Evolutionary conservation across 64 coral and sea anemone species (phyloP), one percentile per base, ranked within the genome.

Genomic region (Astreopora myriophthalma): DNA sequence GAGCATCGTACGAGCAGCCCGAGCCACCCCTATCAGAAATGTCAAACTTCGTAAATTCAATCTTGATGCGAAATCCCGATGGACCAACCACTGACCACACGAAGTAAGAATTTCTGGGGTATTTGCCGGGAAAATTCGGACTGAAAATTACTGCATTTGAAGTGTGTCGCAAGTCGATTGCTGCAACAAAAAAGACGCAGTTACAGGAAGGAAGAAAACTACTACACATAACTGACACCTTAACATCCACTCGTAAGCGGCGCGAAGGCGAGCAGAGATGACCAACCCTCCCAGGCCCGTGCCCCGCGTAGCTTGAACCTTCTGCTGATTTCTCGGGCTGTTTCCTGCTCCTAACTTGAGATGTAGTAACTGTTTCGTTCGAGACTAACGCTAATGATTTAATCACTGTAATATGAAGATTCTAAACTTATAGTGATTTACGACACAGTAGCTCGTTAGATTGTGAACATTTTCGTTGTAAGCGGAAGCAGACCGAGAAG

Each of bases 81-180:
- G 79, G 79, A 65, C 55, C 52, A 65, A 83, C 31, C 57, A 83
- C 10, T 22, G 55, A 64, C 79, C 79, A 83, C 31, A 4, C 22
- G 33, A 83, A 83, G 58, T 64, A 26, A 6, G 79, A 83, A 83
- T 83, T 83, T 57, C 31, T 64, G 11, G 79, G 79, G 34, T 83
- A 83, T 65, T 11, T 83, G 20, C 79, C 79, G 0, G 79, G 79
- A 83, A 64, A 83, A 2, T 14, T 31, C 37, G 79, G 79, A 64
- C 79, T 83, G 5, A 57, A 25, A 38, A 83, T 83, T 17, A 24
- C 7, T 12, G 28, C 57, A 31, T 30, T 65, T 38, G 79, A 65
- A 7, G 22, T 34, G 33, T 60, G 9, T 6, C 22, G 8, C 79
- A 83, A 38, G 19, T 83, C 79, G 7, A 83, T 37, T 25, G 20